phyloP scores from a whole-genome alignment of 2,797 vertebrate species.

The Liparis tanakae region DNA sequence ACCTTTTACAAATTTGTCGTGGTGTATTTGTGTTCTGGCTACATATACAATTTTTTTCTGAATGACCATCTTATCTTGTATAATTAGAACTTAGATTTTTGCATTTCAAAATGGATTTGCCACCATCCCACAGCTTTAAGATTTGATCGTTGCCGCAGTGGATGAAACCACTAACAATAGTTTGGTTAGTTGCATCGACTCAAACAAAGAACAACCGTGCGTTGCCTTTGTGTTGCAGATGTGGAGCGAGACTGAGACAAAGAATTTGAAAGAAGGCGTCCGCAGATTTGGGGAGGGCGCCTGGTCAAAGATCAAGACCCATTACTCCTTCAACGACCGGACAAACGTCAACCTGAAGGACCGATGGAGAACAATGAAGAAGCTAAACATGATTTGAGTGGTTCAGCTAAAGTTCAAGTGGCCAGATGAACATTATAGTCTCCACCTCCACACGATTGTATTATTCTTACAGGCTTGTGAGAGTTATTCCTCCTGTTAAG shows the following conservation, averaged over 20 bases:
- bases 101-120: not conserved
- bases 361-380: slow-evolving; percentile 84
- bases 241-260: slow-evolving; percentile 76
- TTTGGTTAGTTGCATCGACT: not conserved
- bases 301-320: slow-evolving; percentile 72
- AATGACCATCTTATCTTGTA: not conserved
- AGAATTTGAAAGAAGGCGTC: slow-evolving; percentile 77
- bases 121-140: not conserved
- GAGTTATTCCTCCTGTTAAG: too few species aligned
- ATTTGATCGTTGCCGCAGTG: not conserved
- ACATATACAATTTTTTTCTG: not conserved
- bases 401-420: not conserved
- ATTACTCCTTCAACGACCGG: slow-evolving; percentile 68
- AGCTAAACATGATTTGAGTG: slow-evolving; percentile 41
- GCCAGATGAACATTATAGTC: not conserved
- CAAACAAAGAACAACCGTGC: not conserved
- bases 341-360: slow-evolving; percentile 83
- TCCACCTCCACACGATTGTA: not conserved
- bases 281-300: slow-evolving; percentile 78
- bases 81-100: not conserved
- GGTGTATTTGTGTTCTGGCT: not conserved
- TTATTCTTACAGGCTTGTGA: not conserved
- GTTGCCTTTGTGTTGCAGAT: slow-evolving; percentile 67
- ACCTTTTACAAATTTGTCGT: not conserved
- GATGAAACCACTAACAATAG: not conserved